A percentile compares a stretch with the other conserved stretches of the same genome.
Conservation (phyloP, 2,113 vertebrate species). For the Vulpes ferrilata region DNA sequence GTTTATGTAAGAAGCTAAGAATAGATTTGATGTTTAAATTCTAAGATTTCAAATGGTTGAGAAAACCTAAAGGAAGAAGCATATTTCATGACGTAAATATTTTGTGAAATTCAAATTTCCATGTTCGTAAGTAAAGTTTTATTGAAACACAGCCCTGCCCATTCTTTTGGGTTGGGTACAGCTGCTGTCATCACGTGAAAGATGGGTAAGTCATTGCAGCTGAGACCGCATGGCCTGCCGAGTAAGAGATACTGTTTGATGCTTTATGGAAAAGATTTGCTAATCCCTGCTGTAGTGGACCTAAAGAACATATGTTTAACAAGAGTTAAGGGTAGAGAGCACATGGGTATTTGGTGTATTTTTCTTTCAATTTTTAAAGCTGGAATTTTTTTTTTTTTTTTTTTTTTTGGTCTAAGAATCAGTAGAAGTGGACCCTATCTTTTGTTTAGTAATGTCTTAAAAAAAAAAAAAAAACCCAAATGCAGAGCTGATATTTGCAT, state of each 20-base stretch:
- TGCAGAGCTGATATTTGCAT: background rate
- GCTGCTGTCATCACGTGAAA: background rate
- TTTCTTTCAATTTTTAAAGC: background rate
- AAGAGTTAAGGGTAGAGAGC: background rate
- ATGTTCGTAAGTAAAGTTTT: background rate
- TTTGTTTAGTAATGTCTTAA: background rate
- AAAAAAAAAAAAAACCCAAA: background rate
- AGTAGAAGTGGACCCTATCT: background rate
- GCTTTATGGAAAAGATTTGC: background rate
- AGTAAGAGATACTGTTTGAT: background rate
- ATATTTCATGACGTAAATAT: background rate
- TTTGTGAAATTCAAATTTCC: background rate
- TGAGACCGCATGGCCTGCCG: background rate
- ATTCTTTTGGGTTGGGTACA: background rate
- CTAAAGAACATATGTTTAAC: background rate
- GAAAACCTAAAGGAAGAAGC: background rate
- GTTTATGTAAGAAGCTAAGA: background rate
- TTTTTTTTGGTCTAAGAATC: conserved; percentile 10
- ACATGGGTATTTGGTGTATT: background rate
- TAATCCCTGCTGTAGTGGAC: background rate
- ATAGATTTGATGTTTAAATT: background rate
- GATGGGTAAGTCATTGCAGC: background rate
- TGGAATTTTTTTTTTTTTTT: background rate
- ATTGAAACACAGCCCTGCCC: background rate
- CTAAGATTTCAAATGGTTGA: background rate